phyloP scores from a whole-genome alignment of 2,888 invertebrate species.

The Harmothoe impar region DNA sequence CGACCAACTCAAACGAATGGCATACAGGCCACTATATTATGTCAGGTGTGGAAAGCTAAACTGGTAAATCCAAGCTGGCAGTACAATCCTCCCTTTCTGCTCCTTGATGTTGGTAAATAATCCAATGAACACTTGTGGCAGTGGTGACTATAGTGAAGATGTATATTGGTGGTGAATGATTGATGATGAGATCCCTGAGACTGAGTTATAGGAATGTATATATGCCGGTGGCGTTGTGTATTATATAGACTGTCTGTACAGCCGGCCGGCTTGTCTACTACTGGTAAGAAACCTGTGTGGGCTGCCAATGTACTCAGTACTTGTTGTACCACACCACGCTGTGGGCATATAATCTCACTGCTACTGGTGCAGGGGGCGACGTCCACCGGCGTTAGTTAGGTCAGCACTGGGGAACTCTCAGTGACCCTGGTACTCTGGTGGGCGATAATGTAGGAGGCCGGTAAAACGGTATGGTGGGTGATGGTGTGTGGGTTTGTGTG shows the following conservation, averaged over 20 bases:
- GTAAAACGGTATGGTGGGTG: no score
- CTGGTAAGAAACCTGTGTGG: constrained; percentile 8
- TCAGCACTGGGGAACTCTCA: not conserved
- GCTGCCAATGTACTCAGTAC: not conserved
- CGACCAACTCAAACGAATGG: no score
- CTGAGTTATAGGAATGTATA: not conserved
- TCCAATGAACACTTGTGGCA: no score
- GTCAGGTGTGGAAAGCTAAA: no score
- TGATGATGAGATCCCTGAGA: constrained; percentile 29
- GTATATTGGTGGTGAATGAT: not conserved
- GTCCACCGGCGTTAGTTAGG: not conserved
- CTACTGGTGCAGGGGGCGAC: not conserved
- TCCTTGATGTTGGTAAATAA: no score
- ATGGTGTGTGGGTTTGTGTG: no score
- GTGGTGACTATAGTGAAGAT: not conserved
- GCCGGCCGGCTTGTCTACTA: not conserved
- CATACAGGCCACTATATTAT: no score
- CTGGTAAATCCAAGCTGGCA: no score
- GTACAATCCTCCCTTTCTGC: no score
- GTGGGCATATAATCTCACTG: constrained; percentile 15
- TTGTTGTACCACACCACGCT: not conserved
- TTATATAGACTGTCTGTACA: not conserved
- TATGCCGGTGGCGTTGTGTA: not conserved
- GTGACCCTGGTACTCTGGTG: not conserved
- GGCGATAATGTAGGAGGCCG: constrained; percentile 25